Conservation (phyloP, 2,888 invertebrate genomes). For the Drosophila flavopinicola region DNA sequence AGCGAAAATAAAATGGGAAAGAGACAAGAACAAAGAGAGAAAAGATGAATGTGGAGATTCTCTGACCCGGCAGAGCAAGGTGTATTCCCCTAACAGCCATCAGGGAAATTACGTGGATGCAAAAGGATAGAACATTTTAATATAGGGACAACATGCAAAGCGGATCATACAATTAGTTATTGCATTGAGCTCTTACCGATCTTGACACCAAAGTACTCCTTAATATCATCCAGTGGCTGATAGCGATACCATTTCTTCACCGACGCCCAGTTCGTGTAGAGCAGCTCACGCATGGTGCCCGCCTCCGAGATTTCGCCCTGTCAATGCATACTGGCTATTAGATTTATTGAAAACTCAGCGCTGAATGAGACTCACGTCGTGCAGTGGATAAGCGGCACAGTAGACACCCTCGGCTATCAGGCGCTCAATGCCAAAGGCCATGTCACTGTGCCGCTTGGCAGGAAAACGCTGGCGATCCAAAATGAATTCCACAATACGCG, state of each 20-base stretch:
- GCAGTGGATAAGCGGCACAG: slow-evolving; percentile 93
- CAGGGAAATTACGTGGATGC: too few species aligned
- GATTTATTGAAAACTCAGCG: not conserved
- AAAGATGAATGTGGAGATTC: too few species aligned
- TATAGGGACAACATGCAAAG: too few species aligned
- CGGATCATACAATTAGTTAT: too few species aligned
- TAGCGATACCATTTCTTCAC: slow-evolving; percentile 91
- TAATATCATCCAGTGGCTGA: slow-evolving; percentile 94
- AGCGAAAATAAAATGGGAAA: too few species aligned
- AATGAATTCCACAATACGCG: slow-evolving; percentile 96
- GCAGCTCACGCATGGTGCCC: slow-evolving; percentile 89
- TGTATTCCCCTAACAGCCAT: too few species aligned
- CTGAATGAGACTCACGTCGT: slow-evolving; percentile 88
- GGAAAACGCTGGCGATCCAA: slow-evolving; percentile 94
- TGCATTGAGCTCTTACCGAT: slow-evolving; percentile 86
- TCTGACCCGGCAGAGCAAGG: too few species aligned
- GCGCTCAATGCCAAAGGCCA: slow-evolving; percentile 92
- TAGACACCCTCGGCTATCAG: slow-evolving; percentile 90
- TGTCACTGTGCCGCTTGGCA: slow-evolving; percentile 87
- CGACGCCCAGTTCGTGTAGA: slow-evolving; percentile 93
- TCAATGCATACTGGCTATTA: slow-evolving; percentile 49
- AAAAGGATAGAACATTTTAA: too few species aligned
- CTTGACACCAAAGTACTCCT: slow-evolving; percentile 96
- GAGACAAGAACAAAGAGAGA: too few species aligned
- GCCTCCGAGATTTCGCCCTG: slow-evolving; percentile 90